These are phyloP conservation scores for Labeo rohita DNA, from an alignment of 2,113 vertebrate species.

Conservation along the genomic window DNA sequence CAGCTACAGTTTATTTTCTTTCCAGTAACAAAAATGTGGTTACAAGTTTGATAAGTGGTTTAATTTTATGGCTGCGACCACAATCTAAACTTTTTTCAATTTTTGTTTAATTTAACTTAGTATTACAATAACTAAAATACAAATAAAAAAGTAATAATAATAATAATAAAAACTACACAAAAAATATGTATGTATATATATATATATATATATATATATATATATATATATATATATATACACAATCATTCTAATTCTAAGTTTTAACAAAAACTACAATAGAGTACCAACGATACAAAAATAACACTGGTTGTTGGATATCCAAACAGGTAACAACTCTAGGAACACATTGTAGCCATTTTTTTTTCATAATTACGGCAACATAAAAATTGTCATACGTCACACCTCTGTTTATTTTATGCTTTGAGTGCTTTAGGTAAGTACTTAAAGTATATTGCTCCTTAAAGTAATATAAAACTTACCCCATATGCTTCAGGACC, in stretches of 20 bases:
- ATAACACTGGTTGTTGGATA: background rate
- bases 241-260: no score
- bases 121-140: no score
- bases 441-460: background rate
- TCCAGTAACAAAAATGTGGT: background rate
- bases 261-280: no score
- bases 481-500: constrained; percentile 84
- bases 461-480: constrained; percentile 35
- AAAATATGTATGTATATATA: no score
- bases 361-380: background rate
- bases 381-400: background rate
- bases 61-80: no score
- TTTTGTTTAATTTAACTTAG: no score
- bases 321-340: background rate
- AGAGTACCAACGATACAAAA: background rate
- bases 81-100: no score
- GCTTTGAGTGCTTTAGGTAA: background rate
- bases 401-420: background rate
- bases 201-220: no score
- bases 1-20: background rate
- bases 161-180: no score
- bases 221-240: no score
- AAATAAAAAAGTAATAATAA: no score
- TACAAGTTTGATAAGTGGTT: background rate
- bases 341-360: background rate